Percentiles rank a stretch among this genome's conserved stretches.
Evolutionary conservation across 2,113 vertebrate species (phyloP).

Genomic region (Nesospiza acunhae): DNA sequence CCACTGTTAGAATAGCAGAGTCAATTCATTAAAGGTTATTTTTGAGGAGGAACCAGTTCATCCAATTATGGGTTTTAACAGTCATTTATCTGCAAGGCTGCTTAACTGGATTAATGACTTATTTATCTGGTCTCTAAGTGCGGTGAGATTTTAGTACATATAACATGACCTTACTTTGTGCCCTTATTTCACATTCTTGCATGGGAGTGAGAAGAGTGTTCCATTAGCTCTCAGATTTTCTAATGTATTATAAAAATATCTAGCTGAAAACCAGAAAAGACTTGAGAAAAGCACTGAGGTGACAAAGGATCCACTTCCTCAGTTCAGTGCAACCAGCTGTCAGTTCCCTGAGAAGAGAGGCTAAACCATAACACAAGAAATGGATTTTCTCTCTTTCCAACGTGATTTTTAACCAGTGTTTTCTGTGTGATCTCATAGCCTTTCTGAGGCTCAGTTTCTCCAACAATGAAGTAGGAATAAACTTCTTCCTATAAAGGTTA

Average conservation of each 20-base stretch:
- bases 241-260: background rate
- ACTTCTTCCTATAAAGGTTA: background rate
- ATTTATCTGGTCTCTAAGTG: constrained; percentile 52
- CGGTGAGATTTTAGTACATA: constrained; percentile 32
- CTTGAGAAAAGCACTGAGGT: background rate
- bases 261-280: background rate
- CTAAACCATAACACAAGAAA: background rate
- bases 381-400: background rate
- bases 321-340: background rate
- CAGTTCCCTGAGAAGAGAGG: background rate
- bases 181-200: background rate
- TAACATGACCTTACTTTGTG: constrained; percentile 43
- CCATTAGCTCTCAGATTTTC: background rate
- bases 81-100: constrained; percentile 58
- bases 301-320: background rate
- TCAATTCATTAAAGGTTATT: constrained; percentile 69
- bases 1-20: constrained; percentile 19
- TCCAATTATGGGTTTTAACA: constrained; percentile 69
- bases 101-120: constrained; percentile 66
- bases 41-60: constrained; percentile 66
- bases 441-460: background rate
- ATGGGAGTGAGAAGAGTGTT: background rate
- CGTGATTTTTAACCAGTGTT: background rate
- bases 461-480: background rate
- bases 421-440: background rate